Percentiles rank a stretch among this genome's conserved stretches.
Conservation (phyloP, 2,888 invertebrate species). For the Nemapogon koenigi region DNA sequence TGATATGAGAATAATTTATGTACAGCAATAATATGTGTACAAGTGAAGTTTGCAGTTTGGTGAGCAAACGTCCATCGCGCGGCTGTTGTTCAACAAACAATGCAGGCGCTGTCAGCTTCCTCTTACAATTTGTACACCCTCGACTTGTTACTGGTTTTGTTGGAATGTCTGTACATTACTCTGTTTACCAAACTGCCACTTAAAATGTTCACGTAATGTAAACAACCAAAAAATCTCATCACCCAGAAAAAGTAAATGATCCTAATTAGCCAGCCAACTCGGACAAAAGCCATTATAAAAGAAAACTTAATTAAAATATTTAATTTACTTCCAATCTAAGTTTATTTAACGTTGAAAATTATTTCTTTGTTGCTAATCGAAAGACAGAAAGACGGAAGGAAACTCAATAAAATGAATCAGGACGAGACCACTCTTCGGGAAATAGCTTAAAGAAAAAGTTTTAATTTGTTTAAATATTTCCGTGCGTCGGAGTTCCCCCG, state of each 20-base stretch:
- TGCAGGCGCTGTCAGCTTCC: conserved; percentile 5
- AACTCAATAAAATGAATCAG: conserved; percentile 36
- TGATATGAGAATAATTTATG: too few species aligned
- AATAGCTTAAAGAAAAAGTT: conserved; percentile 52
- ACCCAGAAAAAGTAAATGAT: too few species aligned
- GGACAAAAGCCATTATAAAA: conserved; percentile 3
- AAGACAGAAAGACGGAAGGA: conserved; percentile 10
- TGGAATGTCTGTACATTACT: conserved; percentile 1
- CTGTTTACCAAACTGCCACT: too few species aligned
- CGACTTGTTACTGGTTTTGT: not conserved
- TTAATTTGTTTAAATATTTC: conserved; percentile 63
- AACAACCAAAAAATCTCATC: too few species aligned
- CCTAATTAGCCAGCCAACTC: too few species aligned
- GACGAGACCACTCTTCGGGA: conserved; percentile 38
- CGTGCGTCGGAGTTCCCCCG: conserved; percentile 33
- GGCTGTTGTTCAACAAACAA: conserved; percentile 6
- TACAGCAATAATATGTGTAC: too few species aligned
- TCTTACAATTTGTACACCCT: conserved; percentile 4
- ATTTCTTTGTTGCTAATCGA: conserved; percentile 10
- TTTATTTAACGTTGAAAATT: conserved; percentile 8
- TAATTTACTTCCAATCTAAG: conserved; percentile 7
- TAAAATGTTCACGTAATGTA: too few species aligned
- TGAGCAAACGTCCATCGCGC: conserved; percentile 4
- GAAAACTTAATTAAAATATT: conserved; percentile 7
- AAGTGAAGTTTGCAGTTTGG: conserved; percentile 1